phyloP scores from a whole-genome alignment of 2,888 invertebrate genomes.

The Ommatoiulus sabulosus region DNA sequence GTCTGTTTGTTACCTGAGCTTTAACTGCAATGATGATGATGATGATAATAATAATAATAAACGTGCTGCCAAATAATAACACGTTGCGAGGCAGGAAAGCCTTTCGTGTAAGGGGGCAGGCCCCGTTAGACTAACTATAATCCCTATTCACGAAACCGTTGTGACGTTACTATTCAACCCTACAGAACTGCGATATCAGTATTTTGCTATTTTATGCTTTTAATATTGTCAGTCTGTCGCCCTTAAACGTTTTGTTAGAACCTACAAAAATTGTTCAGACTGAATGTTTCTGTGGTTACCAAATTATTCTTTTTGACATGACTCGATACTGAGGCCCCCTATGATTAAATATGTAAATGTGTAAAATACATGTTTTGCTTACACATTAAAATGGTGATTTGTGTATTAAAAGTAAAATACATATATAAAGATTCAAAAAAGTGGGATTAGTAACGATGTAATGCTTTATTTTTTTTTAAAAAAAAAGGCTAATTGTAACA shows the following conservation, averaged over 20 bases:
- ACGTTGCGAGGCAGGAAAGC: neutral
- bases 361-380: slow-evolving; percentile 4
- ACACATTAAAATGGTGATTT: slow-evolving; percentile 19
- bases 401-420: neutral
- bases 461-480: too few relatives aligned
- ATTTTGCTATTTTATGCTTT: slow-evolving; percentile 19
- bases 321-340: neutral
- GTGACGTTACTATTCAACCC: neutral
- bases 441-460: too few relatives aligned
- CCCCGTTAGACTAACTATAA: slow-evolving; percentile 1
- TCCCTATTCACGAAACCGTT: neutral
- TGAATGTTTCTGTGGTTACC: neutral
- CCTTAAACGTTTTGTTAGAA: neutral
- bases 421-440: neutral
- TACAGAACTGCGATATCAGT: slow-evolving; percentile 11
- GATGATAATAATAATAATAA: neutral
- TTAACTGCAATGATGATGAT: neutral
- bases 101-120: neutral
- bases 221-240: neutral
- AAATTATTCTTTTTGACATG: neutral
- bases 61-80: slow-evolving; percentile 9
- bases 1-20: slow-evolving; percentile 10
- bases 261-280: neutral
- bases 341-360: slow-evolving; percentile 19
- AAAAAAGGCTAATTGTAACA: too few relatives aligned